A percentile compares a stretch with the other conserved stretches of the same genome.
These are phyloP conservation scores for Leptogaster cylindrica DNA, from an alignment of 2,888 invertebrate species.

Conservation along the genomic window DNA sequence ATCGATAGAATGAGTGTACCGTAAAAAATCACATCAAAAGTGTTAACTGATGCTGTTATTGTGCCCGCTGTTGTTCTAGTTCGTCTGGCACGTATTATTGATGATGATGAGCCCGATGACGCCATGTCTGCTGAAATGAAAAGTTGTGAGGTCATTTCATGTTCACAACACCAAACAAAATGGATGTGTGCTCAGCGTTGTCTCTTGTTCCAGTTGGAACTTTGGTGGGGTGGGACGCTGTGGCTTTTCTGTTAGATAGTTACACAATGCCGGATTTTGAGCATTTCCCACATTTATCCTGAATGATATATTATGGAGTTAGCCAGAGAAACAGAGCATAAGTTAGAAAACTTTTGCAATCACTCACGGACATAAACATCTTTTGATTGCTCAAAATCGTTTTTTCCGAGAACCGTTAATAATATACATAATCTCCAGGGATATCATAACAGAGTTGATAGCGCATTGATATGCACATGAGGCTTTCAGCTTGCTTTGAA, in stretches of 20 bases:
- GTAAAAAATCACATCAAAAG: slow-evolving; percentile 45
- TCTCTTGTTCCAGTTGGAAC: not conserved
- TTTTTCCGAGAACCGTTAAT: too few relatives aligned
- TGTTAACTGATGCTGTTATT: slow-evolving; percentile 47
- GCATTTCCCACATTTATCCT: not conserved
- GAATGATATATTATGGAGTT: slow-evolving; percentile 30
- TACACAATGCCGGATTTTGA: not conserved
- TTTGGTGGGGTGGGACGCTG: not conserved
- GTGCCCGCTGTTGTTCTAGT: slow-evolving; percentile 48
- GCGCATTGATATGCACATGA: not conserved
- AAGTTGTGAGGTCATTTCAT: slow-evolving; percentile 42
- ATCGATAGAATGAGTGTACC: slow-evolving; percentile 39
- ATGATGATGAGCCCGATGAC: slow-evolving; percentile 50
- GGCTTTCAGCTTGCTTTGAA: too few relatives aligned
- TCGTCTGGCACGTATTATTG: slow-evolving; percentile 50
- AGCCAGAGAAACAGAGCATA: slow-evolving; percentile 21
- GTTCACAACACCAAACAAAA: slow-evolving; percentile 35
- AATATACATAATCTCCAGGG: too few relatives aligned
- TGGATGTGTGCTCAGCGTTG: slow-evolving; percentile 14
- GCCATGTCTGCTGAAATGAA: slow-evolving; percentile 47
- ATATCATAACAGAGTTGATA: not conserved
- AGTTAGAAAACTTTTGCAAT: slow-evolving; percentile 34
- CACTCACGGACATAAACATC: slow-evolving; percentile 30
- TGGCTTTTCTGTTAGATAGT: not conserved
- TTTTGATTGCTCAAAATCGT: slow-evolving; percentile 35